A percentile compares a stretch with the other conserved stretches of the same genome.
Evolutionary conservation across 2,888 invertebrate species (phyloP).

Genomic region (Tineola bisselliella): DNA sequence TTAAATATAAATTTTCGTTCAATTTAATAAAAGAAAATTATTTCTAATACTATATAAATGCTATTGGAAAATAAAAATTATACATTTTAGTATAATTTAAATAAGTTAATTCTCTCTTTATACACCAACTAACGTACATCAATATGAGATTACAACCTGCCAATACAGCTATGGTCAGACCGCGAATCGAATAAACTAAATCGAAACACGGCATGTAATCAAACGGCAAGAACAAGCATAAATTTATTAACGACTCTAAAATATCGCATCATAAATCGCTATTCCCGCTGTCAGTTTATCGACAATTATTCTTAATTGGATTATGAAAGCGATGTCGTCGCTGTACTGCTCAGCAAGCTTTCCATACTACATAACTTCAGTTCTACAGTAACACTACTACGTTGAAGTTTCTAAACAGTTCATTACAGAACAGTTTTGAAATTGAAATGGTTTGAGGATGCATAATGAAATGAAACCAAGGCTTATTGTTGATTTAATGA

Average conservation of each 20-base stretch:
- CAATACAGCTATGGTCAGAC: conserved; percentile 36
- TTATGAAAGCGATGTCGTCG: conserved; percentile 52
- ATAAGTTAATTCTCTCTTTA: not conserved
- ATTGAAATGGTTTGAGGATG: not conserved
- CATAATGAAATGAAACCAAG: not conserved
- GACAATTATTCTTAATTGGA: conserved; percentile 69
- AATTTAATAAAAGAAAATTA: no score
- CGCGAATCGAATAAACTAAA: conserved; percentile 45
- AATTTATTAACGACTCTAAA: conserved; percentile 67
- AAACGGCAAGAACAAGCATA: conserved; percentile 64
- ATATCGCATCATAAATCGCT: conserved; percentile 66
- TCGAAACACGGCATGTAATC: conserved; percentile 50
- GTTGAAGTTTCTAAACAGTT: not conserved
- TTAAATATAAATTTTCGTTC: no score
- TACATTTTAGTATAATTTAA: not conserved
- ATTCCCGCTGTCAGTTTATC: conserved; percentile 63
- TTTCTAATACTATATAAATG: no score
- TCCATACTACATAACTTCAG: not conserved
- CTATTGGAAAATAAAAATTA: not conserved
- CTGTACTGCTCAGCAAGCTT: not conserved
- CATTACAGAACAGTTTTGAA: not conserved
- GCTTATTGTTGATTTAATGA: not conserved
- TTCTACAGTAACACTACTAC: not conserved
- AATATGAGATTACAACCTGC: conserved; percentile 43
- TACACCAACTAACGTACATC: conserved; percentile 28